Conservation (phyloP, 2,797 vertebrate genomes). For the Rhabdophis nuchalis region DNA sequence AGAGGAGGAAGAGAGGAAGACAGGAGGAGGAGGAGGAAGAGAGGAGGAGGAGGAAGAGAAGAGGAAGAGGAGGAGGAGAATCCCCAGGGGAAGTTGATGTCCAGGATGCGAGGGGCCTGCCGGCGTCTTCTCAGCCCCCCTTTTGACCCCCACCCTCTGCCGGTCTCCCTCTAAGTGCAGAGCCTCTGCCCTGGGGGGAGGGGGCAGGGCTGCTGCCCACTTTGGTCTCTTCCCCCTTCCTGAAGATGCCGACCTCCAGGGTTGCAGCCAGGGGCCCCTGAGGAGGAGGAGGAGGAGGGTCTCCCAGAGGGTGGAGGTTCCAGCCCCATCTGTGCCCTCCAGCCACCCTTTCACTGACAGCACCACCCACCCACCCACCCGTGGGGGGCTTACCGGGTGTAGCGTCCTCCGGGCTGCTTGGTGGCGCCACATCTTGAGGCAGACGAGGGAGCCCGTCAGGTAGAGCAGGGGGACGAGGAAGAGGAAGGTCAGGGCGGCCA, state of each 20-base stretch:
- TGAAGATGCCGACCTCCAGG: not conserved
- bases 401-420: conserved; percentile 57
- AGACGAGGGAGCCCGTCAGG: conserved; percentile 69
- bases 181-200: not conserved
- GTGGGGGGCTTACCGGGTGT: accelerated
- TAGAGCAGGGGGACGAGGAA: conserved; percentile 75
- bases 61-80: too few species aligned
- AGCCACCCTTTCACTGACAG: not conserved
- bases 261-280: not conserved
- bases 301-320: too few species aligned
- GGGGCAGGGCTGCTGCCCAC: not conserved
- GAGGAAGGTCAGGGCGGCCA: conserved; percentile 75
- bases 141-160: not conserved
- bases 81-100: too few species aligned
- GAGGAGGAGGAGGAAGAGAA: too few species aligned
- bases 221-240: not conserved
- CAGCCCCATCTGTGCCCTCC: not conserved
- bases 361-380: not conserved
- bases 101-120: not conserved
- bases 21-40: not conserved
- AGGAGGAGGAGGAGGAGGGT: too few species aligned
- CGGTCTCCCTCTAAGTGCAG: not conserved
- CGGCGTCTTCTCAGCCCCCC: not conserved
- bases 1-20: too few species aligned
- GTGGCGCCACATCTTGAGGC: conserved; percentile 76